phyloP scores from a whole-genome alignment of 2,797 vertebrate genomes.

The Pseudochaenichthys georgianus region DNA sequence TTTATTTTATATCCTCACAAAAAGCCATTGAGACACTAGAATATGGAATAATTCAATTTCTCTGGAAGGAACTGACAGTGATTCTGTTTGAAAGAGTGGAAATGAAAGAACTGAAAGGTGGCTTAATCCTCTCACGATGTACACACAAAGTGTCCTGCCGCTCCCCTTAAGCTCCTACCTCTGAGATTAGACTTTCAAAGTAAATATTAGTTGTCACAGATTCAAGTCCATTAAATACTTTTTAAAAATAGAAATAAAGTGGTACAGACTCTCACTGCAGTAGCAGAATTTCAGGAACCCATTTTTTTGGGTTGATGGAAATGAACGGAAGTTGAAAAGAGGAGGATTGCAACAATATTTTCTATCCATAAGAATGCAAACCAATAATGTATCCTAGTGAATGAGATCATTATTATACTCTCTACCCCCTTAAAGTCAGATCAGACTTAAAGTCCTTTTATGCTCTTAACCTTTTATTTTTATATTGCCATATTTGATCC shows the following conservation, averaged over 20 bases:
- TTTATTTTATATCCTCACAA: background rate
- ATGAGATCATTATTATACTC: background rate
- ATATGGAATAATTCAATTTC: slow-evolving; percentile 18
- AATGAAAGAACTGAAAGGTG: slow-evolving; percentile 26
- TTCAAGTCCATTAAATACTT: slow-evolving; percentile 25
- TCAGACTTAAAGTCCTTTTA: background rate
- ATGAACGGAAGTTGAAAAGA: background rate
- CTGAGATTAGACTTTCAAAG: slow-evolving; percentile 30
- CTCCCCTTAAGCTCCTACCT: slow-evolving; percentile 19
- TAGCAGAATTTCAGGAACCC: slow-evolving; percentile 1
- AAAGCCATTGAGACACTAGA: slow-evolving; percentile 1
- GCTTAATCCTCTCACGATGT: slow-evolving; percentile 6
- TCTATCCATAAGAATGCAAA: background rate
- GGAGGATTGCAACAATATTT: background rate
- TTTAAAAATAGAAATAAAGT: slow-evolving; percentile 9
- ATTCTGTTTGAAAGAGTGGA: slow-evolving; percentile 25
- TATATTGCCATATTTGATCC: too few species aligned
- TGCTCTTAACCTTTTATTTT: too few species aligned
- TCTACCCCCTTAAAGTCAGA: background rate
- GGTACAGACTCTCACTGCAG: slow-evolving; percentile 16
- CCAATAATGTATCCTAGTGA: background rate
- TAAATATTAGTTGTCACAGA: slow-evolving; percentile 34
- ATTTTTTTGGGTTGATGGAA: background rate
- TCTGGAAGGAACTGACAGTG: slow-evolving; percentile 24
- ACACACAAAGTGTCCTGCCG: slow-evolving; percentile 2